These are phyloP conservation scores for Agriopis leucophaearia DNA, from an alignment of 2,888 invertebrate genomes.

Conservation along the genomic window DNA sequence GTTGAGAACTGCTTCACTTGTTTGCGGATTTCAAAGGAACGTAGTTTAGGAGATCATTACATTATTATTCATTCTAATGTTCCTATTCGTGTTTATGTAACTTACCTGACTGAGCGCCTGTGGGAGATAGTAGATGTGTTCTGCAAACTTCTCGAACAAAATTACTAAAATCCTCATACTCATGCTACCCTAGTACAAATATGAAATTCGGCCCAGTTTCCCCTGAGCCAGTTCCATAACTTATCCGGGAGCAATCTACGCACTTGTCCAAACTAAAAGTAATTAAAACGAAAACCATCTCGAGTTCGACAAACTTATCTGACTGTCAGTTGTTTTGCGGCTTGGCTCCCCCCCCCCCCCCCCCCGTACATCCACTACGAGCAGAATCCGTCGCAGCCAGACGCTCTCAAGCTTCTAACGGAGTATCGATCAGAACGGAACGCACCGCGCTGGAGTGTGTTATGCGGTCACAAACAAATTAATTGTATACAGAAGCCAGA, in stretches of 20 bases:
- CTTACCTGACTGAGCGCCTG: neutral
- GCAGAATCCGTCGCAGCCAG: constrained; percentile 48
- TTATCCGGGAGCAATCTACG: constrained; percentile 31
- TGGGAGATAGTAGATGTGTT: neutral
- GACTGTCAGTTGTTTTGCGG: constrained; percentile 53
- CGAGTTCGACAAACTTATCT: constrained; percentile 50
- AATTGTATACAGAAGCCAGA: neutral
- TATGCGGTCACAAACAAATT: neutral
- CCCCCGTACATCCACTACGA: constrained; percentile 23
- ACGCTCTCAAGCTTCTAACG: neutral
- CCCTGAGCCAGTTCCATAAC: constrained; percentile 19
- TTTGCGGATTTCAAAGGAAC: constrained; percentile 56
- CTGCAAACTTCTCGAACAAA: constrained; percentile 1
- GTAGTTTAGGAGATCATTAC: constrained; percentile 45
- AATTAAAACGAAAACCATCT: constrained; percentile 48
- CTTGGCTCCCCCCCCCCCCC: constrained; percentile 24
- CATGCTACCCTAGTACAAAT: neutral
- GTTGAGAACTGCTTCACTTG: constrained; percentile 55
- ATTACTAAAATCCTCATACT: neutral
- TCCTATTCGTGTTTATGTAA: neutral
- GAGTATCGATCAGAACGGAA: neutral
- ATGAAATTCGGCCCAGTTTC: constrained; percentile 5
- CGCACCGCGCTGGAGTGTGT: neutral
- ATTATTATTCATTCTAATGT: neutral
- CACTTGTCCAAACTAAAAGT: constrained; percentile 49